Conservation (phyloP, 1,140 invertebrate species). For the Eciton burchellii region DNA sequence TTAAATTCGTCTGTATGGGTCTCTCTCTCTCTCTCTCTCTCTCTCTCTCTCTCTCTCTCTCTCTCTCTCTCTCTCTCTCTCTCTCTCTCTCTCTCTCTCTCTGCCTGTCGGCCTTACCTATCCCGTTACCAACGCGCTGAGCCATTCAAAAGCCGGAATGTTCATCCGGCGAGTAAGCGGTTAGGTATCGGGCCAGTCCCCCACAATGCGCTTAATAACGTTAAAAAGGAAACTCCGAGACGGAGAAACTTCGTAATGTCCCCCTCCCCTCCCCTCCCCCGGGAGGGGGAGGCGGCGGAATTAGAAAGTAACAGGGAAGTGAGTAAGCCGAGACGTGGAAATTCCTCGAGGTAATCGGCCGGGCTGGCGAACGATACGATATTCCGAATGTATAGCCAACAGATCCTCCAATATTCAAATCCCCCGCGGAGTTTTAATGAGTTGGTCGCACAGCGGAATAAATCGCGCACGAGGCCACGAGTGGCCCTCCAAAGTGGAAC, state of each 20-base stretch:
- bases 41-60: no score
- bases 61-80: no score
- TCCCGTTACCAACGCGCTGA: not conserved
- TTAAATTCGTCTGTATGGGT: slow-evolving; percentile 19
- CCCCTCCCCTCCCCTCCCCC: no score
- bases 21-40: no score
- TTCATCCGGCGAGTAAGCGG: slow-evolving; percentile 13
- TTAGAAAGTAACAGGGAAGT: not conserved
- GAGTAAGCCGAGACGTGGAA: no score
- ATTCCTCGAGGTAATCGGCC: no score
- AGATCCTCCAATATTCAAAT: slow-evolving; percentile 14
- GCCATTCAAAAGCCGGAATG: slow-evolving; percentile 38
- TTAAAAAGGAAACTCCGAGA: not conserved
- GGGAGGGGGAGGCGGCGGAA: no score
- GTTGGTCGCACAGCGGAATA: slow-evolving; percentile 2
- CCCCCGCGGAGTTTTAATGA: not conserved
- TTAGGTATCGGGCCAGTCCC: not conserved
- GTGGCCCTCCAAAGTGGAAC: not conserved
- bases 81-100: no score
- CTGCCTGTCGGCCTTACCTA: slow-evolving; percentile 22
- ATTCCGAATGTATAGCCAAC: no score
- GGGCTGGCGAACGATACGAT: no score
- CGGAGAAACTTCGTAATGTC: not conserved
- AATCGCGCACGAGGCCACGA: not conserved
- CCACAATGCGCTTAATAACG: slow-evolving; percentile 11